phyloP scores from a whole-genome alignment of 1,140 invertebrate species.

The Drosophila athabasca region DNA sequence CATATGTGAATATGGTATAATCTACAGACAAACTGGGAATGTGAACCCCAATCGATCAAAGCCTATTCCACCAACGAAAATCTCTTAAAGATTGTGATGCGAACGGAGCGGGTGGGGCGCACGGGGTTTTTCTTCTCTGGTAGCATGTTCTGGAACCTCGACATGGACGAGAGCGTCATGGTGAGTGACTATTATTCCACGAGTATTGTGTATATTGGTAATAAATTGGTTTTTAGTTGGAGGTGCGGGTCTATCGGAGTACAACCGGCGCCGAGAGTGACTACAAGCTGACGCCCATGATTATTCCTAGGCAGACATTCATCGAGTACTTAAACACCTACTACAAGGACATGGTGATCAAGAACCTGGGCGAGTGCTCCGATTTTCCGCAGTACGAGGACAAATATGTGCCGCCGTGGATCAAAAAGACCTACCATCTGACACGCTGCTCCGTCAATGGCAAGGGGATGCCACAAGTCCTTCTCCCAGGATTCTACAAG shows the following conservation, averaged over 20 bases:
- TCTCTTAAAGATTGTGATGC: conserved; percentile 6
- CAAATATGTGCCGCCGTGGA: conserved; percentile 24
- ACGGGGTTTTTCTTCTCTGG: conserved; percentile 33
- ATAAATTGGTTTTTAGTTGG: conserved; percentile 29
- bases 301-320: conserved; percentile 18
- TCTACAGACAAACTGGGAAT: conserved; percentile 22
- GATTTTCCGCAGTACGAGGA: conserved; percentile 43
- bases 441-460: conserved; percentile 18
- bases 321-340: conserved; percentile 42
- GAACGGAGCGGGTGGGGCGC: conserved; percentile 25
- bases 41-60: conserved; percentile 8
- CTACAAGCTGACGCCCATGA: conserved; percentile 41
- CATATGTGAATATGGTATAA: too few relatives aligned
- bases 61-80: background rate
- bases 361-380: conserved; percentile 41
- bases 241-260: conserved; percentile 29
- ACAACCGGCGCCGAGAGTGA: conserved; percentile 31
- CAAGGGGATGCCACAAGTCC: conserved; percentile 30
- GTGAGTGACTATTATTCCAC: background rate
- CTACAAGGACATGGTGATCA: conserved; percentile 43
- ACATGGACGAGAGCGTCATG: conserved; percentile 27
- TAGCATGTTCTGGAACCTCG: conserved; percentile 20
- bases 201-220: too few relatives aligned
- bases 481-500: conserved; percentile 39
- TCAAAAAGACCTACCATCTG: conserved; percentile 16